Evolutionary conservation across 1,140 invertebrate species (phyloP).

Genomic region (Calephelis virginiensis): DNA sequence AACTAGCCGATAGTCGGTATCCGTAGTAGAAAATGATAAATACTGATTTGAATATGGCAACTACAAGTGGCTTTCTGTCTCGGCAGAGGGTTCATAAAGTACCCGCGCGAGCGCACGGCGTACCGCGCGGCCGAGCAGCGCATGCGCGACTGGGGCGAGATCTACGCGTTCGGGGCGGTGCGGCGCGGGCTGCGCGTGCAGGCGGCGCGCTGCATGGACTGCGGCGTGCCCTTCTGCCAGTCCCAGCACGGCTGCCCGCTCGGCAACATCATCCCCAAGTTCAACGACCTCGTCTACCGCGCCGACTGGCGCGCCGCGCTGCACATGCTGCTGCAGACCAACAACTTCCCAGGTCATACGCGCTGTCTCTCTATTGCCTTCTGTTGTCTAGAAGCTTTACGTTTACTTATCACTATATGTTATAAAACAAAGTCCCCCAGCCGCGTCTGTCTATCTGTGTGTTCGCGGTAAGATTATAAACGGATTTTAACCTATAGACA

Average conservation of each 20-base stretch:
- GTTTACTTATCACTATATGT: too few relatives aligned
- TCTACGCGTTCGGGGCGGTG: constrained; percentile 93
- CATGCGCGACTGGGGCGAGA: constrained; percentile 97
- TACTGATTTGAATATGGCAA: too few relatives aligned
- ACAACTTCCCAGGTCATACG: constrained; percentile 93
- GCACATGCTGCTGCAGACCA: constrained; percentile 96
- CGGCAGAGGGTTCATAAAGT: constrained; percentile 95
- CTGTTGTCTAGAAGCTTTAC: too few relatives aligned
- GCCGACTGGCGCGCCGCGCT: constrained; percentile 98
- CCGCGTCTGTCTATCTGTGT: too few relatives aligned
- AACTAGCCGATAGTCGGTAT: too few relatives aligned
- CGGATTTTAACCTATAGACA: too few relatives aligned
- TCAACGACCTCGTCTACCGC: constrained; percentile 97
- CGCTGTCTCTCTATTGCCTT: too few relatives aligned
- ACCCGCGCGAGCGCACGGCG: constrained; percentile 90
- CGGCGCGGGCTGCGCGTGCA: constrained; percentile 93
- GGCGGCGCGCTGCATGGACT: constrained; percentile 99
- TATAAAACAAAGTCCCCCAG: too few relatives aligned
- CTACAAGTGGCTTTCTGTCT: neutral
- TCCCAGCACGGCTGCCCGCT: constrained; percentile 96
- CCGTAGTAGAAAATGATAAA: too few relatives aligned
- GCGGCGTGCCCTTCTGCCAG: constrained; percentile 99
- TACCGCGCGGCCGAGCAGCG: constrained; percentile 92
- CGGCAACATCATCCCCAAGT: constrained; percentile 99
- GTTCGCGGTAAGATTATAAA: too few relatives aligned